Base-by-base conservation (phyloP, 2,888 invertebrate species). In the Charanyca ferruginea region DNA sequence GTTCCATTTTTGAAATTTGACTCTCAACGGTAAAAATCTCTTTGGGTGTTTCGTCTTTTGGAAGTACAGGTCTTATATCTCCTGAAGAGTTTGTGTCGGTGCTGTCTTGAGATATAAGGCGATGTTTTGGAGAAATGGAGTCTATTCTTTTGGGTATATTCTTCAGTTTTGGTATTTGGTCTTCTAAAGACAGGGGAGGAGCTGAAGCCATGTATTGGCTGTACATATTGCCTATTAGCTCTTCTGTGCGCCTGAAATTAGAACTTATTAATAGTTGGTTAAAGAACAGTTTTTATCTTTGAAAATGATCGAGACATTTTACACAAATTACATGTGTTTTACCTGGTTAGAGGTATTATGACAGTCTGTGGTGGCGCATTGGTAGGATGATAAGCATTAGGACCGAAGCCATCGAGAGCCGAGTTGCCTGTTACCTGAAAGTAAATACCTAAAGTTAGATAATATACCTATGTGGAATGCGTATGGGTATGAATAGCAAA, bases 271-370 rank as follows among this genome's bases (percentile, higher is more conserved):
- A 32, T 5, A 28, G 7, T 28, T 28, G 28, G n/a, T n/a, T n/a
- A n/a, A n/a, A n/a, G n/a, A n/a, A n/a, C n/a, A n/a, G n/a, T n/a
- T n/a, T n/a, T n/a, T n/a, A n/a, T n/a, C n/a, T n/a, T n/a, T n/a
- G n/a, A n/a, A n/a, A n/a, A n/a, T n/a, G n/a, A n/a, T n/a, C n/a
- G n/a, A n/a, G n/a, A n/a, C n/a, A n/a, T n/a, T 32, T 20, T 41
- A 8, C 7, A 35, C 25, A 7, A 18, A 20, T 1, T 6, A n/a
- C 7, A 32, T 2, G 32, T 3, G 1, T 16, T 16, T 49, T 87
- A 94, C 95, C 95, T 96, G 0, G 97, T 96, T 0, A 97, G 87
- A 0, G 97, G 97, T 79, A 97, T 96, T 20, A 97, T 97, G 2
- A 97, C 96, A 0, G 96, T 96, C 71, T 96, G 96, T 0, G 96